Evolutionary conservation across 2,888 invertebrate species (phyloP).

Genomic region (Pseudeuparius sepicola): DNA sequence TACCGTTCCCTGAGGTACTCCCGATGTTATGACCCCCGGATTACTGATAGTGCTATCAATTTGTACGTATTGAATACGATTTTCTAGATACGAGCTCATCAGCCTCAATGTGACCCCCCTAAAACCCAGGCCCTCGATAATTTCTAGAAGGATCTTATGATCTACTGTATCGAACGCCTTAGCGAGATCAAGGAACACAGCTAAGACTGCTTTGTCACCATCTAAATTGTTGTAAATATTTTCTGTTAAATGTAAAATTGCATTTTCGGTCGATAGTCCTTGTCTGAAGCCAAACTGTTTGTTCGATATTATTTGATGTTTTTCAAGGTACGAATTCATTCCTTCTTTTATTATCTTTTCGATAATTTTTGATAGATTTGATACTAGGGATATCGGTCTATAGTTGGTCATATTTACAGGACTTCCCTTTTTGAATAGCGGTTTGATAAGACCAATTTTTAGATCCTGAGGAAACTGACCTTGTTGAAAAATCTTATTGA

Average conservation of each 20-base stretch:
- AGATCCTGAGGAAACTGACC: too few relatives aligned
- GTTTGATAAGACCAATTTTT: too few relatives aligned
- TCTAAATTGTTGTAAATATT: conserved; percentile 3
- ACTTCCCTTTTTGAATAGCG: too few relatives aligned
- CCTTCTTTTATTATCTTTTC: too few relatives aligned
- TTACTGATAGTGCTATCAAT: neutral
- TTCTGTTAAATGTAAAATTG: conserved; percentile 6
- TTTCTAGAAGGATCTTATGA: neutral
- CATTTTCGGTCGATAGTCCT: too few relatives aligned
- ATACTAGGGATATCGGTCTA: too few relatives aligned
- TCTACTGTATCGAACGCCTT: conserved; percentile 1
- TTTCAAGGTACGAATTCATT: too few relatives aligned
- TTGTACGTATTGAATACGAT: neutral
- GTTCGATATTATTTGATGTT: conserved; percentile 3
- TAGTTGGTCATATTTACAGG: too few relatives aligned
- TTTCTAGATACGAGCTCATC: neutral
- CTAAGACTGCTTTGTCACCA: neutral
- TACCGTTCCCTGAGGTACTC: conserved; percentile 2
- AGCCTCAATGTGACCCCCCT: neutral
- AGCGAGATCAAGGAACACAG: neutral
- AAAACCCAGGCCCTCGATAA: neutral
- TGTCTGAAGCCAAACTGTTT: neutral
- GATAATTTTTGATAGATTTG: too few relatives aligned
- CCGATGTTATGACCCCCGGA: neutral
- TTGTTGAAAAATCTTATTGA: too few relatives aligned